Base-by-base conservation (phyloP, 2,888 invertebrate species). In the Zeuzera pyrina region DNA sequence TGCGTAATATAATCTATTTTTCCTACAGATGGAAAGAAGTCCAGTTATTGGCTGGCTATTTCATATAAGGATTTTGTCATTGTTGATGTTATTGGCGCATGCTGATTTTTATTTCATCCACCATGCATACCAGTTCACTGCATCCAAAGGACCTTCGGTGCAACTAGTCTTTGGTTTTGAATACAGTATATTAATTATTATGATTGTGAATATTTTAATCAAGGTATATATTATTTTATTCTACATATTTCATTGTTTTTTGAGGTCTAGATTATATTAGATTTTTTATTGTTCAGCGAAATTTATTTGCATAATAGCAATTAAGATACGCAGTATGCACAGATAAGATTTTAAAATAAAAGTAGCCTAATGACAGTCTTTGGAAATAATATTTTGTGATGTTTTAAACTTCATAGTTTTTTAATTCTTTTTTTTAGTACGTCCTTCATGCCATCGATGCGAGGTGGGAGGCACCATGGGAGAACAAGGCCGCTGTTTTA, bases 161-260 rank as follows among this genome's bases (percentile, higher is more conserved):
- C 99, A 99, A 74, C 85, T 99, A 38, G 98, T 99, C 3, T 99
- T 99, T 85, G 99, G 99, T 31, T 99, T 99, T 83, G 98, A 99
- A 85, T 99, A 99, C 81, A 98, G 98, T 40, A 96, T 99, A 63
- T 85, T 99, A 30, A 85, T 98, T 35, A 97, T 97, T 3, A 93
- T 96, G 64, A 93, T 97, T 16, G 85, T 93, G 33, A 98, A 97
- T 74, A 96, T 97, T 37, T 87, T 92, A 29, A 93, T 98, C 43
- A 99, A 99, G 93, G 81, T 91, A 88, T 57, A 92, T 43, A 10
- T 13, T 2, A 10, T 27, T n/a, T n/a, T n/a, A n/a, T n/a, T n/a
- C n/a, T n/a, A n/a, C n/a, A n/a, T n/a, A n/a, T n/a, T n/a, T n/a
- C n/a, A 12, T 30, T 21, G 21, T n/a, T 27, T 21, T 14, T n/a